Percentiles rank a stretch among this genome's conserved stretches.
Evolutionary conservation across 2,797 vertebrate genomes (phyloP).

Genomic region (Siniperca undulata): DNA sequence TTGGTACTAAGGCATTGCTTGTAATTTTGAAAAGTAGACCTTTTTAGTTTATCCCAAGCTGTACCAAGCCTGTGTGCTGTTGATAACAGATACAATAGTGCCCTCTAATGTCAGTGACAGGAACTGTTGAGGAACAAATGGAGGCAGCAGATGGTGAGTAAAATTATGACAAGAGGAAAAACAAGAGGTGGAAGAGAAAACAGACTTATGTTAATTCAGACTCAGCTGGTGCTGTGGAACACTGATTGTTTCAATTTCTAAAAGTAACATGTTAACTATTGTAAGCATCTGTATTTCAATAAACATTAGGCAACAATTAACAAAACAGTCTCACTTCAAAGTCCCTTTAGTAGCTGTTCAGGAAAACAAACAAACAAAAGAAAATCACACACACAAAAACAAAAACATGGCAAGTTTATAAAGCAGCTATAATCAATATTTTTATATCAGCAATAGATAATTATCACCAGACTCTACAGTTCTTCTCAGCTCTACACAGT

Average conservation of each 20-base stretch:
- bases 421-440: neutral
- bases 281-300: neutral
- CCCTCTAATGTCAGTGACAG: conserved; percentile 55
- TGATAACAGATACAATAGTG: conserved; percentile 29
- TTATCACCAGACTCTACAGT: neutral
- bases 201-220: neutral
- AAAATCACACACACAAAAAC: neutral
- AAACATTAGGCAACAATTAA: neutral
- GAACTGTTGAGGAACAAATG: conserved; percentile 1
- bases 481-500: neutral
- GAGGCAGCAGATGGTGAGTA: neutral
- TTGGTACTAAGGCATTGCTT: neutral
- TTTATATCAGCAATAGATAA: neutral
- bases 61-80: neutral
- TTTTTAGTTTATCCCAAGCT: neutral
- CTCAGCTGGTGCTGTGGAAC: neutral
- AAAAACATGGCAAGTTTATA: neutral
- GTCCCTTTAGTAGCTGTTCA: neutral
- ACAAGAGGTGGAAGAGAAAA: conserved; percentile 7
- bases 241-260: neutral
- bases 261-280: neutral
- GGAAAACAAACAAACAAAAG: neutral
- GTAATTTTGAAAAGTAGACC: neutral
- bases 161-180: neutral
- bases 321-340: neutral